Evolutionary conservation across 2,888 invertebrate species (phyloP).

Genomic region (Cephus pygmeus): DNA sequence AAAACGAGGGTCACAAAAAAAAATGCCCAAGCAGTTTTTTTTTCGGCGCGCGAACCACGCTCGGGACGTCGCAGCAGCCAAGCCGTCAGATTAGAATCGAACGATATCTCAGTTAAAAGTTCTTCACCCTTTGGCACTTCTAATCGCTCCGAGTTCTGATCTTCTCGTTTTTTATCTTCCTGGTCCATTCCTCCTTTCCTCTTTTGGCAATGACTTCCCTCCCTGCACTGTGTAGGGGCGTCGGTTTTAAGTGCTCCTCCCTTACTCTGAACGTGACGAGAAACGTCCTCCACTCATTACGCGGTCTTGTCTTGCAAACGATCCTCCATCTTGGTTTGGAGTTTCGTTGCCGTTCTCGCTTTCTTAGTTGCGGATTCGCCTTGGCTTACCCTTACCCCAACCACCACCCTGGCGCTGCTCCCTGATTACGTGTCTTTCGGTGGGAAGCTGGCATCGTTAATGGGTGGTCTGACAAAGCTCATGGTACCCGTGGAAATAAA

Average conservation of each 20-base stretch:
- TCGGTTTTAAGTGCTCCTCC: background rate
- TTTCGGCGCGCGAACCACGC: background rate
- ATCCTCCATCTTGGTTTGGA: slow-evolving; percentile 24
- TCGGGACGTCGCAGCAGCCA: background rate
- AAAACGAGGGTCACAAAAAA: background rate
- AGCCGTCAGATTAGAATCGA: background rate
- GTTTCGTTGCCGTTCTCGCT: background rate
- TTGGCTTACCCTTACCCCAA: background rate
- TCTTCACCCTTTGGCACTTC: background rate
- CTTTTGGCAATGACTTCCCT: background rate
- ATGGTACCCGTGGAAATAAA: background rate
- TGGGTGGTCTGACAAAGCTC: background rate
- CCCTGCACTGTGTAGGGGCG: background rate
- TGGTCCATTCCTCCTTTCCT: background rate
- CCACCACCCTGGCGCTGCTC: background rate
- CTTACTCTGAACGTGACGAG: slow-evolving; percentile 52
- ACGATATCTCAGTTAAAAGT: background rate
- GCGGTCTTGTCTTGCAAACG: slow-evolving; percentile 54
- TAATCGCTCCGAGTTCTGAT: background rate
- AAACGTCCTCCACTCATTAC: slow-evolving; percentile 56
- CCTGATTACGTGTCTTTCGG: background rate
- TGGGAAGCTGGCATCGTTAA: background rate
- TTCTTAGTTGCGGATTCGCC: slow-evolving; percentile 35
- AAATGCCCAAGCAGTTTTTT: background rate
- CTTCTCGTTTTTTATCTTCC: background rate